Conservation (phyloP, 2,113 vertebrate genomes). For the pig (Sus scrofa) region T2T-Sscrofa CM000819.6:88020501-88021000, state of each 20-base stretch:
- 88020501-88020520: no score
- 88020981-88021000: neutral
- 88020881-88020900: neutral
- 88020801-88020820: neutral
- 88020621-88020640: neutral
- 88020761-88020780: neutral
- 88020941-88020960: neutral
- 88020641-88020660: slow-evolving; percentile 13
- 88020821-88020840: neutral
- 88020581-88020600: neutral
- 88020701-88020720: neutral
- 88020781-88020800: slow-evolving; percentile 27
- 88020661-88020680: neutral
- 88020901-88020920: neutral
- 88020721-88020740: neutral
- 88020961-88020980: neutral
- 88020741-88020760: neutral
- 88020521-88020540: no score
- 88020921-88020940: neutral
- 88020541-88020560: no score
- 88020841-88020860: neutral
- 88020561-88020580: neutral
- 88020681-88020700: neutral
- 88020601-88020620: neutral
- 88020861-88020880: neutral